Evolutionary conservation across 2,113 vertebrate genomes (phyloP), one percentile per base, ranked within the genome.

Genomic region (Mola mola): DNA sequence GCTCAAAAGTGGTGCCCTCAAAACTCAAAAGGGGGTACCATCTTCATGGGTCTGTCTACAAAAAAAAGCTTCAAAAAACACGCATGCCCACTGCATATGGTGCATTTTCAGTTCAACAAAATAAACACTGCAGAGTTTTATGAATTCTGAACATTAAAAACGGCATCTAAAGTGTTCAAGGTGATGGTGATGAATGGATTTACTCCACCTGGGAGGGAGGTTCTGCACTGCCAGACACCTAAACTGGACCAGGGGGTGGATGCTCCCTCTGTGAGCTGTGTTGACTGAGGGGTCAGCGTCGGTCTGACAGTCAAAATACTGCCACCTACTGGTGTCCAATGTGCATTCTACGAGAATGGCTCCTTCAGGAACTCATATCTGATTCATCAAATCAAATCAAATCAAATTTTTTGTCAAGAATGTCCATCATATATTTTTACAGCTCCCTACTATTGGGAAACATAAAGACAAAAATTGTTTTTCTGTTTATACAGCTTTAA

Each of bases 41-140:
- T 63, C 67, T 52, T 76, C 47, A 34, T 62, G 49, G 62, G 59
- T 76, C 55, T 66, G 60, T 78, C 70, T 82, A 58, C 36, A 71
- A 62, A 81, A 81, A 82, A 65, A 76, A 82, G 55, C 28, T n/a
- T n/a, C n/a, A n/a, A 60, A 66, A 52, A 47, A 42, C 34, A 72
- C 17, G 7, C 34, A 76, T 79, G 76, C 68, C 83, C 70, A 37
- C 8, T 59, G 36, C 43, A 43, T 24, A 29, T 5, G 11, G n/a
- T 12, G 40, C 2, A 52, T 60, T 65, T 51, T 29, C 17, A 25
- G 6, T 0, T 16, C 8, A 49, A 57, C n/a, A 42, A 3, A 5
- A 52, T 3, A 31, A n/a, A 29, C 1, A 22, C 1, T 19, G 10
- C 16, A 55, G 7, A 25, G 60, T 60, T 64, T 15, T 2, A 55